phyloP scores from a whole-genome alignment of 2,797 vertebrate species.

The Threskiornis aethiopicus region DNA sequence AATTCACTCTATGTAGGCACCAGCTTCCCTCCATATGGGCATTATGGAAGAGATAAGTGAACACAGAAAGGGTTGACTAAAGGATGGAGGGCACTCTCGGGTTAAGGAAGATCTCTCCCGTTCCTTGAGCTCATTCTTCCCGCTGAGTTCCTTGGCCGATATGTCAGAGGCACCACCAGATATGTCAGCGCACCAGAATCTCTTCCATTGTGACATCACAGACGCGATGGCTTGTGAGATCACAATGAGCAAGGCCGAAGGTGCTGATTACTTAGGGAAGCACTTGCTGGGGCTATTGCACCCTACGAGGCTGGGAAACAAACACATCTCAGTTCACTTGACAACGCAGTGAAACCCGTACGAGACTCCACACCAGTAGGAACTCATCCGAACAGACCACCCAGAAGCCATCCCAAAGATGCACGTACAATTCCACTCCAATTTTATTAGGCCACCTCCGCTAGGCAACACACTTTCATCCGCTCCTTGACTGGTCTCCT shows the following conservation, averaged over 20 bases:
- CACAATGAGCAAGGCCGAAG: slow-evolving; percentile 26
- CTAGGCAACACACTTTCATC: slow-evolving; percentile 25
- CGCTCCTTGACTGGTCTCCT: slow-evolving; percentile 37
- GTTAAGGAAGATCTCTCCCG: slow-evolving; percentile 21
- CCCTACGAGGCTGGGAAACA: slow-evolving; percentile 41
- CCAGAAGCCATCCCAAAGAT: neutral
- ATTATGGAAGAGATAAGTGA: neutral
- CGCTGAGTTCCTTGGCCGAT: neutral
- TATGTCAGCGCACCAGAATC: slow-evolving; percentile 41
- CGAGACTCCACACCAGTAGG: neutral
- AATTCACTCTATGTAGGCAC: neutral
- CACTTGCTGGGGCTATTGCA: neutral
- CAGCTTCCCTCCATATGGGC: neutral
- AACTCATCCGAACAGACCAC: neutral
- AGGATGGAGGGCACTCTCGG: neutral
- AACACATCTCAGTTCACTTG: slow-evolving; percentile 43
- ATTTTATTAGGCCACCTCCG: slow-evolving; percentile 32
- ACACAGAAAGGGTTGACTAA: neutral
- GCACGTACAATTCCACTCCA: slow-evolving; percentile 15
- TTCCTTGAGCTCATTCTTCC: slow-evolving; percentile 43
- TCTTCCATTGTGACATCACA: slow-evolving; percentile 57
- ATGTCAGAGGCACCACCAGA: slow-evolving; percentile 5
- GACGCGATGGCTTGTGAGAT: slow-evolving; percentile 39
- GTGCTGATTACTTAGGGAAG: neutral
- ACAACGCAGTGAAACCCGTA: neutral